Evolutionary conservation across 1,140 invertebrate genomes (phyloP).

Genomic region (Brachionus angularis): DNA sequence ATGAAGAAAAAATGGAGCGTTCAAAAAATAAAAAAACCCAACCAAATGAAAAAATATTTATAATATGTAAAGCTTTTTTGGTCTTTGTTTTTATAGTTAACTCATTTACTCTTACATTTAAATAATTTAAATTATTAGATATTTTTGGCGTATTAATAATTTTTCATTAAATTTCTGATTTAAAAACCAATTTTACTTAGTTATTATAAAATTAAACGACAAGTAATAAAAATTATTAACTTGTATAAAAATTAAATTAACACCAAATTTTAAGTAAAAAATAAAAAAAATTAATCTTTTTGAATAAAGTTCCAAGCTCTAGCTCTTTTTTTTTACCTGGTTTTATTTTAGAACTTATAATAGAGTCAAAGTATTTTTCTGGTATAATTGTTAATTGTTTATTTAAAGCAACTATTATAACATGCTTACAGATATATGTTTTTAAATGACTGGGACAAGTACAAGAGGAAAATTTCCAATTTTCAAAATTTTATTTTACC

Average conservation of each 20-base stretch:
- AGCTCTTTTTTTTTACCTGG: background rate
- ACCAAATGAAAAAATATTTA: too few relatives aligned
- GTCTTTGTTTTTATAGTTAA: too few relatives aligned
- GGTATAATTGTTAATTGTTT: background rate
- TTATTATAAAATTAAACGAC: background rate
- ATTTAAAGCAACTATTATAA: background rate
- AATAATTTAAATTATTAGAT: too few relatives aligned
- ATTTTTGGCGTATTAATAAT: too few relatives aligned
- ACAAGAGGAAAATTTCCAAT: background rate
- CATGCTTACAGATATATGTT: background rate
- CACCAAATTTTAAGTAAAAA: background rate
- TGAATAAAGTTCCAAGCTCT: background rate
- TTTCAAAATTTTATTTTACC: background rate
- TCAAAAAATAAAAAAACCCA: too few relatives aligned
- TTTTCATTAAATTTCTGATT: conserved; percentile 12
- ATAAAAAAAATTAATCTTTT: conserved; percentile 11
- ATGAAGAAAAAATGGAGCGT: too few relatives aligned
- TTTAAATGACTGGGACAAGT: background rate
- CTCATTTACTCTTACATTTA: too few relatives aligned
- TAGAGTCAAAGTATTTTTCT: background rate
- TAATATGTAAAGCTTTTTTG: too few relatives aligned
- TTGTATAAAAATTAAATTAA: conserved; percentile 5
- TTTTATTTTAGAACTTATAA: background rate
- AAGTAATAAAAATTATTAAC: background rate
- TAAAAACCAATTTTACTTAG: conserved; percentile 12